Evolutionary conservation across 1,140 invertebrate species (phyloP), one percentile per base, ranked within the genome.

Genomic region (Pachyrhynchus sulphureomaculatus): DNA sequence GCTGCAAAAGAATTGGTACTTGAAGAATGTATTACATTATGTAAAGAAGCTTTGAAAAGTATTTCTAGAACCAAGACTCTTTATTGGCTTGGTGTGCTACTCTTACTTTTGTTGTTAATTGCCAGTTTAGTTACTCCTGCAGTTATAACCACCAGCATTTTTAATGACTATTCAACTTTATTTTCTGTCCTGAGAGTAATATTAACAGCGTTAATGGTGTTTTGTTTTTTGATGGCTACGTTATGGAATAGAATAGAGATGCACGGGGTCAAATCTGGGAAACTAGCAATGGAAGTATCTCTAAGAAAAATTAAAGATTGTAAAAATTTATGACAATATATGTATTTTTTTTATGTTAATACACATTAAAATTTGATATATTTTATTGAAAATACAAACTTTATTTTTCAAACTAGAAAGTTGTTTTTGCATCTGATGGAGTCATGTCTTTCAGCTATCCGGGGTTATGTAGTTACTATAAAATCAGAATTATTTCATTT

Each of bases 161-260:
- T 55, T 21, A 42, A 55, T 20, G 32, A 76, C 55, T 68, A 78
- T 41, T 76, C 71, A n/a, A 78, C 82, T 32, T 66, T 79, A 5
- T 72, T 82, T 47, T 78, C 84, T 64, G 67, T 84, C 59, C 53
- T 78, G 2, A 83, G 85, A 69, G 75, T 88, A 41, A 65, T 88
- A 26, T 71, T 89, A 33, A 85, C 84, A 12, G 80, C 81, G 13
- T 68, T 88, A 37, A 80, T 88, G 54, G 80, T 86, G 54, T 91
- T 90, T 72, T 81, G 81, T 56, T 62, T 90, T 26, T 83, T 90
- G 59, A 91, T 92, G 89, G 86, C 84, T 47, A 81, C 86, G 13
- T 72, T 92, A 65, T 92, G 90, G 90, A 88, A 90, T 74, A 82
- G 80, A 57, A 86, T 90, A 54, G 90, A 92, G 74, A 81, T 79